Conservation (phyloP, 2,888 invertebrate species). For the Spilarctia lutea region DNA sequence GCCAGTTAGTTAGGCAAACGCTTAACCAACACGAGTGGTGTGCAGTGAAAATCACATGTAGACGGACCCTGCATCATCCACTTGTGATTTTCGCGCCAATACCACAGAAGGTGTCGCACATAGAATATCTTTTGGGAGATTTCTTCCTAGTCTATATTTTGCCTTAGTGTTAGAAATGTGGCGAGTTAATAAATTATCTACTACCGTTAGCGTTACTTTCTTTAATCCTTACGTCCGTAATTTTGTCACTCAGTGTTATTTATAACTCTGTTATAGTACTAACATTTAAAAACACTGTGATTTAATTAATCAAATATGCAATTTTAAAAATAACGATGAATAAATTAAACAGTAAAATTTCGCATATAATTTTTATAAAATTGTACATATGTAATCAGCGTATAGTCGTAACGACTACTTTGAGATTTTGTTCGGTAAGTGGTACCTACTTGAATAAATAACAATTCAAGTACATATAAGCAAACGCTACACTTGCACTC, state of each 20-base stretch:
- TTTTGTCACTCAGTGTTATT: not conserved
- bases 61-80: no score
- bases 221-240: not conserved
- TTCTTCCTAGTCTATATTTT: no score
- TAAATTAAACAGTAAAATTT: constrained; percentile 10
- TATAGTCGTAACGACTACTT: not conserved
- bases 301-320: constrained; percentile 3
- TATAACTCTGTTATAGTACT: not conserved
- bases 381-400: not conserved
- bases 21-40: not conserved
- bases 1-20: no score
- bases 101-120: no score
- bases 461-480: not conserved
- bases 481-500: no score
- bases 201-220: not conserved
- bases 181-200: no score
- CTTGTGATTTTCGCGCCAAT: no score
- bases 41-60: no score
- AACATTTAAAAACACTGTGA: not conserved
- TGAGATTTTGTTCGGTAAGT: not conserved
- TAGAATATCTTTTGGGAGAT: no score
- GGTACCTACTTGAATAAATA: not conserved
- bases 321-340: constrained; percentile 2
- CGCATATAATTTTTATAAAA: constrained; percentile 1
- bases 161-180: no score